These are phyloP conservation scores for Clarias pachynema DNA, from an alignment of 2,797 vertebrate species.

Conservation along the genomic window DNA sequence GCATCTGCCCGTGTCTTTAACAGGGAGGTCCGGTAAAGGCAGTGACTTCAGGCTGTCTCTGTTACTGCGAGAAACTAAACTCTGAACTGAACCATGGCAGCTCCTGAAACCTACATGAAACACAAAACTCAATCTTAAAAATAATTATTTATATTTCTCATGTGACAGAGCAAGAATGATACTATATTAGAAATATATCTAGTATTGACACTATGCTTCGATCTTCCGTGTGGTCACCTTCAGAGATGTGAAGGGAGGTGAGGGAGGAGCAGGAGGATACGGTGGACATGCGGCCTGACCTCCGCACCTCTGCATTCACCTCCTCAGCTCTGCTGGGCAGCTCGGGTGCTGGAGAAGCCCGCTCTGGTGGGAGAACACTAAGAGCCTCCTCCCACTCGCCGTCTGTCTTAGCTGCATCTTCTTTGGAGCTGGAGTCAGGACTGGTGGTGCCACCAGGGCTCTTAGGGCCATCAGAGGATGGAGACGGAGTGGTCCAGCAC, in stretches of 20 bases:
- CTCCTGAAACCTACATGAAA: slow-evolving; percentile 85
- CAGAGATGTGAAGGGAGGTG: slow-evolving; percentile 87
- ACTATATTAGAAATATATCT: neutral
- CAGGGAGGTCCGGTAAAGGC: slow-evolving; percentile 81
- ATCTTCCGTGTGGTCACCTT: slow-evolving; percentile 64
- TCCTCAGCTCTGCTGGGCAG: slow-evolving; percentile 70
- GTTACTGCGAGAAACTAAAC: slow-evolving; percentile 85
- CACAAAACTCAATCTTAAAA: neutral
- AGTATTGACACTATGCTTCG: neutral
- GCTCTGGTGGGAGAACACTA: slow-evolving; percentile 71
- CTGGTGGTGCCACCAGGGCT: slow-evolving; percentile 80
- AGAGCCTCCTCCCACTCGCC: slow-evolving; percentile 83
- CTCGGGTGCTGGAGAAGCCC: slow-evolving; percentile 70
- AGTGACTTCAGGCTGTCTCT: slow-evolving; percentile 77
- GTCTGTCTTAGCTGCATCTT: slow-evolving; percentile 85
- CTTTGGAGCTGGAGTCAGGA: slow-evolving; percentile 86
- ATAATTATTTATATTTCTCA: neutral
- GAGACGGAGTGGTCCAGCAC: slow-evolving; percentile 83
- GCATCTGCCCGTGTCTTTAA: slow-evolving; percentile 76
- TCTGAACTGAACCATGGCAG: slow-evolving; percentile 90
- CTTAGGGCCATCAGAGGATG: slow-evolving; percentile 84
- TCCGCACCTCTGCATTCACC: slow-evolving; percentile 61
- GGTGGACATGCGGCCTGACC: slow-evolving; percentile 68
- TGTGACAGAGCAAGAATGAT: neutral
- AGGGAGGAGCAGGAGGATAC: slow-evolving; percentile 87